Evolutionary conservation across 2,797 vertebrate species (phyloP).

Genomic region (Holocentrus rufus): DNA sequence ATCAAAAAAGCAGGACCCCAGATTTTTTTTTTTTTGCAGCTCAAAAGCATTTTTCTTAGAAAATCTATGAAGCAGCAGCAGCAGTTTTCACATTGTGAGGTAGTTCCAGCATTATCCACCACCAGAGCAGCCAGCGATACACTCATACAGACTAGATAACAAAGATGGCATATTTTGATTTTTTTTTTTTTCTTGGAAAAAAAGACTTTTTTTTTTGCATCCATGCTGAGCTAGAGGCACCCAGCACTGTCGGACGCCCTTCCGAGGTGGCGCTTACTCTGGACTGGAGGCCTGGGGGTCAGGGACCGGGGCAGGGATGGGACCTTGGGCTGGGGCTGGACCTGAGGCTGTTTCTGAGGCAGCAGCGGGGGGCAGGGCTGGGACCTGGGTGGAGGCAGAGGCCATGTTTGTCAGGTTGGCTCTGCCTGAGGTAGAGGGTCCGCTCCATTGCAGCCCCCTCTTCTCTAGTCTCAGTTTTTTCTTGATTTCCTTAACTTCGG

Average conservation of each 20-base stretch:
- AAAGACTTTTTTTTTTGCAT: conserved; percentile 79
- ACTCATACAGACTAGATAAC: conserved; percentile 83
- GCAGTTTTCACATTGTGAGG: conserved; percentile 85
- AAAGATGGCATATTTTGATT: conserved; percentile 82
- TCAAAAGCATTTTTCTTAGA: conserved; percentile 81
- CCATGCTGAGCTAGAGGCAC: conserved; percentile 79
- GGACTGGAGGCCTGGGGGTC: conserved; percentile 87
- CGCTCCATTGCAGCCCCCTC: conserved; percentile 93
- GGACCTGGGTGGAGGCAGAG: conserved; percentile 80
- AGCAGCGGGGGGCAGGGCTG: conserved; percentile 73
- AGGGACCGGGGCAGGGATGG: conserved; percentile 84
- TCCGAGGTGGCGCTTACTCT: conserved; percentile 86
- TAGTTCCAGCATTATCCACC: conserved; percentile 86
- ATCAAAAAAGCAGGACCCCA: conserved; percentile 81
- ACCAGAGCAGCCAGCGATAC: conserved; percentile 85
- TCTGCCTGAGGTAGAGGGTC: conserved; percentile 80
- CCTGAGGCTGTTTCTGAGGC: conserved; percentile 81
- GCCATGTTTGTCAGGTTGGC: conserved; percentile 76
- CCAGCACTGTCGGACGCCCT: conserved; percentile 80
- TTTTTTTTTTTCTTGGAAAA: conserved; percentile 73
- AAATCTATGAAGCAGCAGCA: conserved; percentile 85
- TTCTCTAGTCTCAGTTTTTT: conserved; percentile 97
- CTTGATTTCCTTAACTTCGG: conserved; percentile 97
- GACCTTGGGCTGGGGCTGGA: conserved; percentile 78
- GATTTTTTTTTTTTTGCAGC: conserved; percentile 79